phyloP scores from a whole-genome alignment of 2,888 invertebrate genomes.

The Acrobasis consociella region DNA sequence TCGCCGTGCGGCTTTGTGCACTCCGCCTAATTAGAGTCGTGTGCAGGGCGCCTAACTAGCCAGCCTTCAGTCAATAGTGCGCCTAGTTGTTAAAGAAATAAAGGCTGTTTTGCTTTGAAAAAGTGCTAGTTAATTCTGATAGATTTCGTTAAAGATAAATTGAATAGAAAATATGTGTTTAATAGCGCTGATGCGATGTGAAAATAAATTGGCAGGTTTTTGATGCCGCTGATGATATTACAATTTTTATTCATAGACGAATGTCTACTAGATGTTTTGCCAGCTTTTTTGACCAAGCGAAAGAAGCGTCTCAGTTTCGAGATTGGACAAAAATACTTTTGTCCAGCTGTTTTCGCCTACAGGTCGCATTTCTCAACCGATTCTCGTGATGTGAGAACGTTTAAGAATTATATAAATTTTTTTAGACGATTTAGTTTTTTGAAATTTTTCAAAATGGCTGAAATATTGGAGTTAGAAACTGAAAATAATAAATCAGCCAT shows the following conservation, averaged over 20 bases:
- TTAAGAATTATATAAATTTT: too few species aligned
- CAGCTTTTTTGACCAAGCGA: too few species aligned
- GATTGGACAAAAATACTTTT: too few species aligned
- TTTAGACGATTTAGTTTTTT: background rate
- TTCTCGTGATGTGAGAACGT: too few species aligned
- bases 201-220: constrained; percentile 5
- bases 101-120: background rate
- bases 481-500: too few species aligned
- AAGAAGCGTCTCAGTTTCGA: too few species aligned
- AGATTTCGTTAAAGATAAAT: constrained; percentile 18
- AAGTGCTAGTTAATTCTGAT: constrained; percentile 2
- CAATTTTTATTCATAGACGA: background rate
- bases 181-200: constrained; percentile 9
- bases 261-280: background rate
- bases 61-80: background rate
- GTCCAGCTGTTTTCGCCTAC: too few species aligned
- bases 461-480: too few species aligned
- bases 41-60: constrained; percentile 25
- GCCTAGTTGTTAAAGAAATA: background rate
- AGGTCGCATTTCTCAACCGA: too few species aligned
- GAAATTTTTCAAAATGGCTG: background rate
- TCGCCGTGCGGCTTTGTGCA: constrained; percentile 25
- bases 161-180: constrained; percentile 11
- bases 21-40: constrained; percentile 30
- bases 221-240: background rate